Conservation (phyloP, 2,797 vertebrate genomes). For the Sebastes iracundus region DNA sequence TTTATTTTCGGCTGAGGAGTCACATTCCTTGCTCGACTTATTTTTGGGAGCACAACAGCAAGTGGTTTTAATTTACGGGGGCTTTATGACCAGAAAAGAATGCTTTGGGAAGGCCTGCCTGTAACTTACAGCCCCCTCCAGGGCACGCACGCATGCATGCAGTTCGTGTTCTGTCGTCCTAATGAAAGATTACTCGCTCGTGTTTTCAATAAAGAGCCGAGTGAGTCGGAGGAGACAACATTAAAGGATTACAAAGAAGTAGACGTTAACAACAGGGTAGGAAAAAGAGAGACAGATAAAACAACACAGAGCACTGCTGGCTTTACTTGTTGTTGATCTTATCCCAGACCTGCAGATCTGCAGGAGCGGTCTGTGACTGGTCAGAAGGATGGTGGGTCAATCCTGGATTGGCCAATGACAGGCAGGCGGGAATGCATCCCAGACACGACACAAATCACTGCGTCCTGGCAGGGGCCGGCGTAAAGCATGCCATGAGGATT, state of each 20-base stretch:
- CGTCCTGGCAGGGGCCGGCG: slow-evolving; percentile 24
- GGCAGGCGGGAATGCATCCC: slow-evolving; percentile 38
- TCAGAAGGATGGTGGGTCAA: slow-evolving; percentile 28
- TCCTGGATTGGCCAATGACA: slow-evolving; percentile 55
- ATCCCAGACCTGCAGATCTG: slow-evolving; percentile 15
- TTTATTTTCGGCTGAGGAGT: slow-evolving; percentile 61
- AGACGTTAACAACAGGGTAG: background rate
- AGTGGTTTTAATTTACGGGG: slow-evolving; percentile 79
- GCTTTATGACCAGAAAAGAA: slow-evolving; percentile 80
- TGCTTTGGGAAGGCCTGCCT: slow-evolving; percentile 71
- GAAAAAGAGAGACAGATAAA: slow-evolving; percentile 18
- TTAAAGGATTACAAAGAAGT: slow-evolving; percentile 9
- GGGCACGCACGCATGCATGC: slow-evolving; percentile 37
- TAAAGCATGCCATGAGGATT: slow-evolving; percentile 41
- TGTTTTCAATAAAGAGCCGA: slow-evolving; percentile 73
- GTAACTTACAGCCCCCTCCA: slow-evolving; percentile 56
- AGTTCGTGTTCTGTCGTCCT: slow-evolving; percentile 43
- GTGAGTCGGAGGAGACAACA: slow-evolving; percentile 28
- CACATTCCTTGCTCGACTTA: slow-evolving; percentile 65
- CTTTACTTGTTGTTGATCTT: slow-evolving; percentile 17
- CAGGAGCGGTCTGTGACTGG: slow-evolving; percentile 22
- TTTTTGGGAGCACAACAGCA: slow-evolving; percentile 69
- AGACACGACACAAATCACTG: slow-evolving; percentile 53
- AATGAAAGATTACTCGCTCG: slow-evolving; percentile 68
- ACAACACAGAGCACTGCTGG: background rate